Base-by-base conservation (phyloP, 2,888 invertebrate genomes). In the Anagyrus pseudococci region DNA sequence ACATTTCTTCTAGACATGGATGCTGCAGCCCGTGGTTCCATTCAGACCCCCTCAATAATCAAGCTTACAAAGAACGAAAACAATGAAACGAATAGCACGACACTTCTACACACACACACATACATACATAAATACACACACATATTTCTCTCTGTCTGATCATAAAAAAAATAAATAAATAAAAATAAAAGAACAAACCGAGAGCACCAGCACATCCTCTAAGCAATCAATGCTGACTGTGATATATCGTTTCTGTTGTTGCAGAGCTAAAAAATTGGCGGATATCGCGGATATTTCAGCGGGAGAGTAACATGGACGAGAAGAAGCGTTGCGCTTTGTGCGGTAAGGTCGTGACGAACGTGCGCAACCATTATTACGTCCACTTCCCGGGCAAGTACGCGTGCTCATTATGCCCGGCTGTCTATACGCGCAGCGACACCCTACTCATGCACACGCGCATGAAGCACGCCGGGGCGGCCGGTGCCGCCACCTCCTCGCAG, bases 331-430 rank as follows among this genome's bases (percentile, higher is more conserved):
- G 86, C 79, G 83, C 84, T 71, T 80, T 85, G 75, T 86, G 86
- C 80, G 85, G 86, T 72, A 86, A 86, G 82, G 83, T 85, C 74
- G 86, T 86, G 71, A 85, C 85, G 81, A 85, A 86, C 79, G 85
- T 85, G 66, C 82, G 86, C 71, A 86, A 86, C 79, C 86, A 86
- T 77, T 86, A 85, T 80, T 85, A 85, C 77, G 86, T 86, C 69
- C 85, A 86, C 77, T 85, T 85, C 74, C 85, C 85, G 68, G 86
- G 85, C 69, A 84, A 85, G 72, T 85, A 85, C 74, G 83, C 85
- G 71, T 85, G 86, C 77, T 77, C 83, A 68, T 82, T 84, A 74
- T 86, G 86, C 77, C 85, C 85, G 62, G 85, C 85, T 65, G 85
- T 85, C 69, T 86, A 85, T 77, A 86, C 85, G 68, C 82, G 86